phyloP scores from a whole-genome alignment of 2,113 vertebrate species.

The Lepisosteus oculatus region DNA sequence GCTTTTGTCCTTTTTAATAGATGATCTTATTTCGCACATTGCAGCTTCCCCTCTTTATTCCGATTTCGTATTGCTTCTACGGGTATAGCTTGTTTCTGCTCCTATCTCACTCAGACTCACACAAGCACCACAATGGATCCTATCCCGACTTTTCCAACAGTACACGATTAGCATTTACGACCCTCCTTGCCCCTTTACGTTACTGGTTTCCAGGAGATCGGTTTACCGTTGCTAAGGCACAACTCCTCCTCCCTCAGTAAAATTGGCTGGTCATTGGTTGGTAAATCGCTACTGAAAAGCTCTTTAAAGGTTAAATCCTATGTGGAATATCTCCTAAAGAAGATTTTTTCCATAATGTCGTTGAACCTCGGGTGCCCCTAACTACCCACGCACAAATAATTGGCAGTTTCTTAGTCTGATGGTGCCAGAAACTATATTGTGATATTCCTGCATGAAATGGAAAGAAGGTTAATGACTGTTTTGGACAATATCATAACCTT shows the following conservation, averaged over 20 bases:
- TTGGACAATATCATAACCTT: too few relatives aligned
- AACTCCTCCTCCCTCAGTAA: slow-evolving; percentile 30
- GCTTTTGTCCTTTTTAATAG: slow-evolving; percentile 30
- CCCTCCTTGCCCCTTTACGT: slow-evolving; percentile 53
- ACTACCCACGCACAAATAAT: too few relatives aligned
- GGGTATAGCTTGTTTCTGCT: slow-evolving; percentile 19
- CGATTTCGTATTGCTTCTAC: slow-evolving; percentile 19
- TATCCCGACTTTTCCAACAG: slow-evolving; percentile 59
- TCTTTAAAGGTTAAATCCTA: not conserved
- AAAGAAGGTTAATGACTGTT: too few relatives aligned
- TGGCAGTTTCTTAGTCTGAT: too few relatives aligned
- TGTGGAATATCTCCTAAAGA: not conserved
- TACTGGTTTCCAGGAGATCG: slow-evolving; percentile 51
- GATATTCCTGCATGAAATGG: too few relatives aligned
- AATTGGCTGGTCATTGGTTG: not conserved
- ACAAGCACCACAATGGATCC: slow-evolving; percentile 56
- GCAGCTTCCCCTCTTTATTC: slow-evolving; percentile 27
- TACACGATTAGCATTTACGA: slow-evolving; percentile 54
- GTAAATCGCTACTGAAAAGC: not conserved
- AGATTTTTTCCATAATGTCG: too few relatives aligned
- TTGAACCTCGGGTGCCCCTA: too few relatives aligned
- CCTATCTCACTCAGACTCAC: slow-evolving; percentile 40
- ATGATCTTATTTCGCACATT: slow-evolving; percentile 5
- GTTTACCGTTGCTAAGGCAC: slow-evolving; percentile 38
- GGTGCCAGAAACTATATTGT: too few relatives aligned